These are phyloP conservation scores for Lasioglossum albipes DNA, from an alignment of 1,140 invertebrate genomes.

Conservation along the genomic window DNA sequence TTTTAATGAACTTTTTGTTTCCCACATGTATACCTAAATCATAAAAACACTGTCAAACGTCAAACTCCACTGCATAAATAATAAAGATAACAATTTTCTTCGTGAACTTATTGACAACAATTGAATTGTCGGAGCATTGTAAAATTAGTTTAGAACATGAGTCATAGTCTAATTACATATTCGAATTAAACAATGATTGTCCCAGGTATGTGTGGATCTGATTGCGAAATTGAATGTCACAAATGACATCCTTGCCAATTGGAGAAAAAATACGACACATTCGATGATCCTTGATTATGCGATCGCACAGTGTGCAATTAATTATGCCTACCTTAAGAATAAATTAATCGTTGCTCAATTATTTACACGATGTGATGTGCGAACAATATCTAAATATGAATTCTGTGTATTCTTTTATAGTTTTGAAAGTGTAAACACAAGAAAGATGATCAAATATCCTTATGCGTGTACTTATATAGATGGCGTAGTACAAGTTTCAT, in stretches of 20 bases:
- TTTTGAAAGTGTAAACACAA: constrained; percentile 29
- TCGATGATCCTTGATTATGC: not conserved
- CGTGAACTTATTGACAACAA: not conserved
- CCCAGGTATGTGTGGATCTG: constrained; percentile 48
- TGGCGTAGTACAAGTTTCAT: constrained; percentile 25
- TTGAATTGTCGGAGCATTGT: not conserved
- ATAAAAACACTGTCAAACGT: not conserved
- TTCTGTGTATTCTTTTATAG: constrained; percentile 23
- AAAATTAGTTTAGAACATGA: not conserved
- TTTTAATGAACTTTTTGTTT: not conserved
- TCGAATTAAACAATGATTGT: constrained; percentile 2
- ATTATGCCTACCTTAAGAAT: constrained; percentile 20
- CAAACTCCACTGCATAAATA: not conserved
- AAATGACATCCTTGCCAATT: constrained; percentile 30
- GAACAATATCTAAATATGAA: constrained; percentile 28
- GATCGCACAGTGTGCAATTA: not conserved
- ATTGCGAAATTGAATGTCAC: constrained; percentile 59
- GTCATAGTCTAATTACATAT: not conserved
- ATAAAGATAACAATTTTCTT: not conserved
- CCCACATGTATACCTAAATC: not conserved
- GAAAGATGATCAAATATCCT: constrained; percentile 22
- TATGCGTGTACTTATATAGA: constrained; percentile 13
- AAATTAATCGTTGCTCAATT: constrained; percentile 16
- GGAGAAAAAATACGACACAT: not conserved
- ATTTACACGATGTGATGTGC: not conserved